These are phyloP conservation scores for Drosophila pseudotakahashii DNA, from an alignment of 2,888 invertebrate genomes.

Conservation along the genomic window DNA sequence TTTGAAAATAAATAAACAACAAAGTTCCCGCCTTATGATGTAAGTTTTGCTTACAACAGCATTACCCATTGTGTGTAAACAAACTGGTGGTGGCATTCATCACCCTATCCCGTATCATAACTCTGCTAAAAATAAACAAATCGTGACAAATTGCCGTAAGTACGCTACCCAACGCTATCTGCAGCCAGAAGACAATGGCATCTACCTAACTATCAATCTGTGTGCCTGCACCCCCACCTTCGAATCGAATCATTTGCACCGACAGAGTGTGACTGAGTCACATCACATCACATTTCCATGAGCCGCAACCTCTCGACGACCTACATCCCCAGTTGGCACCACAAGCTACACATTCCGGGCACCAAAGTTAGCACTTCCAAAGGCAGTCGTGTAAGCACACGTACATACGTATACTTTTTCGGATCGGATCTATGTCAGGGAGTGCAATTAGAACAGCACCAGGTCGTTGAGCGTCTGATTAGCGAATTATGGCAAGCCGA, in stretches of 20 bases:
- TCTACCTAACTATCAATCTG: conserved; percentile 21
- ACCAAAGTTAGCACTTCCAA: conserved; percentile 65
- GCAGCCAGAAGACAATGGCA: conserved; percentile 32
- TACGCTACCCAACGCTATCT: conserved; percentile 6
- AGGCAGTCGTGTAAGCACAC: conserved; percentile 20
- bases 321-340: conserved; percentile 31
- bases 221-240: neutral
- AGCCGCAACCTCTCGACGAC: conserved; percentile 40
- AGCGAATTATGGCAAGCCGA: conserved; percentile 40
- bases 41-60: conserved; percentile 27
- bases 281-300: conserved; percentile 24
- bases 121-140: conserved; percentile 63
- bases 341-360: conserved; percentile 40
- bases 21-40: conserved; percentile 6
- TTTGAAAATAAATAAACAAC: neutral
- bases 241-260: conserved; percentile 16
- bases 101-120: conserved; percentile 20
- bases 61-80: conserved; percentile 26
- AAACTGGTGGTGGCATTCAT: conserved; percentile 23
- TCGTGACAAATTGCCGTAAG: conserved; percentile 61
- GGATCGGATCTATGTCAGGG: conserved; percentile 38
- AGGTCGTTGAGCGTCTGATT: conserved; percentile 36
- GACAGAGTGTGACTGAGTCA: conserved; percentile 34
- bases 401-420: conserved; percentile 28
- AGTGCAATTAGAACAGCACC: conserved; percentile 63